Base-by-base conservation (phyloP, 2,797 vertebrate species). In the Pogoniulus pusillus region DNA sequence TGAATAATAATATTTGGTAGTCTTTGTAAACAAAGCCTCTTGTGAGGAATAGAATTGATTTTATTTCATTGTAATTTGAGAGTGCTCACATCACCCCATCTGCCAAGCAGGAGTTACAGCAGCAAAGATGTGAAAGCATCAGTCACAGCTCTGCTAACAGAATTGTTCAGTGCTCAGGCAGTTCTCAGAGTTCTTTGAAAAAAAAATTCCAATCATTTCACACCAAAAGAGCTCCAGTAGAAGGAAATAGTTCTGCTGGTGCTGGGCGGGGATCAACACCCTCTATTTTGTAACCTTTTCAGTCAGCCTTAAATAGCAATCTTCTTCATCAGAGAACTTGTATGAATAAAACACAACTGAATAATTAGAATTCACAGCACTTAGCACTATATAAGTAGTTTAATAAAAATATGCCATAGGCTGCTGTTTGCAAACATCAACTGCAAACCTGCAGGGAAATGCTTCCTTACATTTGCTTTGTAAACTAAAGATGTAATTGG, bases 11-110 rank as follows among this genome's bases (percentile, higher is more conserved):
- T 69, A 71, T 83, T 93, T 79, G 91, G 80, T 62, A 70, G 65
- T 26, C 77, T 86, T 87, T 76, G 85, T 64, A 91, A 91, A 72
- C 54, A 91, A 76, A 82, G 70, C 68, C 35, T 83, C 82, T 89
- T 8, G 1, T 62, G 63, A 82, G 76, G n/a, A 87, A 91, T 10
- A 37, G 88, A 87, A 91, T 4, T 55, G 82, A 87, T 94, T 93
- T 90, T 76, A n/a, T 68, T 90, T 87, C 37, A 10, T 2, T 55
- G 80, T 71, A 58, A 30, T 78, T 43, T 66, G 72, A 74, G 69
- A 87, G 60, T 26, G 35, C 58, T 89, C 7, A 5, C 55, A 82
- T 43, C 45, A 39, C 53, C 45, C 77, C 57, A 45, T 82, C 70
- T 89, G 90, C 84, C 27, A 57, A 62, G 80, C 84, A 89, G 85